Conservation (phyloP, 2,113 vertebrate species). For the Microtus oregoni region DNA sequence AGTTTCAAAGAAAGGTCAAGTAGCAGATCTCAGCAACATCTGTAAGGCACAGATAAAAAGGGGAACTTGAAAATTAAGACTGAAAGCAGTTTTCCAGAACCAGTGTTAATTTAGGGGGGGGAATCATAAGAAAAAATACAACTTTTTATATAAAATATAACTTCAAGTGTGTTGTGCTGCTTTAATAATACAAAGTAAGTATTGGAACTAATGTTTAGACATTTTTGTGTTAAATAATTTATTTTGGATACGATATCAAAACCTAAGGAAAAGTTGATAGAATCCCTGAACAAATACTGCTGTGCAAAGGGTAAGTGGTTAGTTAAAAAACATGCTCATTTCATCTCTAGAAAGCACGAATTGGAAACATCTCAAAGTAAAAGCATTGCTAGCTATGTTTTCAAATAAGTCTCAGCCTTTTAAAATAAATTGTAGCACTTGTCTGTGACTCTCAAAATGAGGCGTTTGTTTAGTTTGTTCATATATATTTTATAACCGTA, state of each 20-base stretch:
- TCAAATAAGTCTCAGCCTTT: background rate
- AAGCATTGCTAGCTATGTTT: background rate
- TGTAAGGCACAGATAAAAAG: conserved; percentile 11
- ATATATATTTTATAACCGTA: background rate
- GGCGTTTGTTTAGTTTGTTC: background rate
- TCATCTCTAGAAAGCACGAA: background rate
- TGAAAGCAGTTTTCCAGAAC: background rate
- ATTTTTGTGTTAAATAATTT: background rate
- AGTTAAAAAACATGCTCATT: conserved; percentile 20
- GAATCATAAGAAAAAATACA: background rate
- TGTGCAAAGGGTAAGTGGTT: background rate
- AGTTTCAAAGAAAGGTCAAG: conserved; percentile 79
- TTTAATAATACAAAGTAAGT: background rate
- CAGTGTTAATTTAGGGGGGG: background rate
- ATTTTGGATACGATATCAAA: background rate
- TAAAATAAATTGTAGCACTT: conserved; percentile 11
- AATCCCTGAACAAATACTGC: background rate
- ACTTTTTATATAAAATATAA: background rate
- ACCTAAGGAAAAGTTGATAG: background rate
- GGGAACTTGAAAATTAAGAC: conserved; percentile 31
- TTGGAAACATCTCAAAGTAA: conserved; percentile 46
- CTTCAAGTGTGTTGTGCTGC: background rate
- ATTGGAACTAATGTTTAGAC: background rate
- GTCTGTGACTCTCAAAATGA: background rate
- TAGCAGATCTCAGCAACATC: conserved; percentile 50